Conservation (phyloP, 2,888 invertebrate genomes). For the Pristionchus arcanus region DNA sequence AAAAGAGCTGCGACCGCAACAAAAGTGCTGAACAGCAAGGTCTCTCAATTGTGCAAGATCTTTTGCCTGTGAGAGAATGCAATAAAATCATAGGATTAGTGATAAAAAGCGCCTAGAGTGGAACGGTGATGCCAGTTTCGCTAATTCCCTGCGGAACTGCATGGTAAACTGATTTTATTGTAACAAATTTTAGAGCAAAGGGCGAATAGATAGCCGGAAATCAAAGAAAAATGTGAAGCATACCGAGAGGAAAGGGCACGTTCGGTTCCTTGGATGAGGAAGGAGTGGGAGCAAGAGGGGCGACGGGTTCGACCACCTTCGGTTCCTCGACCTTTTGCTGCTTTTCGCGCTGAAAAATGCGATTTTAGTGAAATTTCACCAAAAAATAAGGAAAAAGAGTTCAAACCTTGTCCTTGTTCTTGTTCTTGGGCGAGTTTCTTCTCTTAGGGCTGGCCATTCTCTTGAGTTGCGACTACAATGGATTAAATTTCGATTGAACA, state of each 20-base stretch:
- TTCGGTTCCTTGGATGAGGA: background rate
- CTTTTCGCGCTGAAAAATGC: background rate
- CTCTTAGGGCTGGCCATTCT: constrained; percentile 29
- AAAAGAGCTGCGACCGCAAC: background rate
- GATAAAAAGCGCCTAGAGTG: too few species aligned
- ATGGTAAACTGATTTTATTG: background rate
- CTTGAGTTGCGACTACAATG: background rate
- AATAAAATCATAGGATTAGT: too few species aligned
- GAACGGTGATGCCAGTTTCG: background rate
- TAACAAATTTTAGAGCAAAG: too few species aligned
- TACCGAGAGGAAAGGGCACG: background rate
- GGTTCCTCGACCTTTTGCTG: background rate
- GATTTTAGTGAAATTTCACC: background rate
- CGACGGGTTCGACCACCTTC: background rate
- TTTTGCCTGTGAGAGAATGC: background rate
- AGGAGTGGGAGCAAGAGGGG: background rate
- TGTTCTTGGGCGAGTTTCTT: constrained; percentile 52
- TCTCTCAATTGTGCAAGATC: background rate
- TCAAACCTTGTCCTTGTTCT: constrained; percentile 14
- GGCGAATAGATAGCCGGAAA: background rate
- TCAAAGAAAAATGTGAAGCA: background rate
- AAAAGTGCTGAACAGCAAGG: background rate
- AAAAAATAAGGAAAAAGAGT: background rate
- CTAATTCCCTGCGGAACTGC: background rate
- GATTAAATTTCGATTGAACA: background rate